phyloP scores from a whole-genome alignment of 2,888 invertebrate species.

The Parasteatoda lunata region DNA sequence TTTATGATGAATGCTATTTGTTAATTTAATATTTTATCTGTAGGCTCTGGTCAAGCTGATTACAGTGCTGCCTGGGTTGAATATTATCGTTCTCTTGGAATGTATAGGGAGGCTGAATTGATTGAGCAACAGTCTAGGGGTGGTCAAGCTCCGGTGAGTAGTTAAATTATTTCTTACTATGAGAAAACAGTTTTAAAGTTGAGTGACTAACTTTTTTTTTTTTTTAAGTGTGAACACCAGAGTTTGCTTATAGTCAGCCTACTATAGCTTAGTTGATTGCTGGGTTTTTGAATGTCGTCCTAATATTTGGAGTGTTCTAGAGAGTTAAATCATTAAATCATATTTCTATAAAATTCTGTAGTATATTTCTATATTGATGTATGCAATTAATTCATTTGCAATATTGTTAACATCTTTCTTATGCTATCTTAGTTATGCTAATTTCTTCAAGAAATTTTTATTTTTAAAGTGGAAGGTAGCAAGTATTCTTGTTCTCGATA shows the following conservation, averaged over 20 bases:
- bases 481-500: no score
- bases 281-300: neutral
- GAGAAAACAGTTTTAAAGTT: neutral
- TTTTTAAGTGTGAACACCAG: neutral
- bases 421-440: no score
- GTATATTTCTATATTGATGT: no score
- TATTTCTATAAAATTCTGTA: no score
- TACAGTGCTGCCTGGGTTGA: slow-evolving; percentile 98
- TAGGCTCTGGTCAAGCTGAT: slow-evolving; percentile 79
- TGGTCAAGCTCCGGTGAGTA: slow-evolving; percentile 37
- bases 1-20: no score
- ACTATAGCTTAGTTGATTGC: neutral
- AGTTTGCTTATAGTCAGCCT: neutral
- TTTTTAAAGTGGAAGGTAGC: no score
- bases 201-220: neutral
- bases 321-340: no score
- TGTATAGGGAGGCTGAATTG: slow-evolving; percentile 93
- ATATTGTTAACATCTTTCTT: no score
- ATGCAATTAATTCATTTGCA: no score
- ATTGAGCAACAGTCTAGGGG: slow-evolving; percentile 81
- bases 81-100: slow-evolving; percentile 94
- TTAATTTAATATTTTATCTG: no score
- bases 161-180: neutral
- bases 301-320: no score
- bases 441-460: no score